Percentiles rank a stretch among this genome's conserved stretches.
Conservation (phyloP, 2,113 vertebrate species). For the Chelonoidis abingdonii region DNA sequence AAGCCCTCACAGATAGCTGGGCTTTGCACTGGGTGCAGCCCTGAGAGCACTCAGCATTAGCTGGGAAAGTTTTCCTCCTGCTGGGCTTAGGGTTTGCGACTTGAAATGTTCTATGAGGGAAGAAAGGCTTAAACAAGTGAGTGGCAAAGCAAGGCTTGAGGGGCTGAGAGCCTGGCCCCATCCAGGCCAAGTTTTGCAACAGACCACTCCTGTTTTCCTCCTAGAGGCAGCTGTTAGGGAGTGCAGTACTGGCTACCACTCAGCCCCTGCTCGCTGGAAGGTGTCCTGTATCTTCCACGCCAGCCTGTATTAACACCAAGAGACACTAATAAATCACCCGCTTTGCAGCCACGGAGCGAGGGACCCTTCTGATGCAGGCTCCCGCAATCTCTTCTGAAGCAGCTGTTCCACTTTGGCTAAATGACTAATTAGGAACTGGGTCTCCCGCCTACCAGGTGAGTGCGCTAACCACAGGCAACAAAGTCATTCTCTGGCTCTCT, state of each 20-base stretch:
- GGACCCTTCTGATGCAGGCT: background rate
- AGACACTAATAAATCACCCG: background rate
- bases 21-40: background rate
- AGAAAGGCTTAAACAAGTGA: background rate
- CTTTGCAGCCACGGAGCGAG: background rate
- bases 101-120: background rate
- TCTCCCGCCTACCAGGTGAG: too few relatives aligned
- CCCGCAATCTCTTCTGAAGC: background rate
- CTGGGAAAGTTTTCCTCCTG: background rate
- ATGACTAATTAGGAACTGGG: too few relatives aligned
- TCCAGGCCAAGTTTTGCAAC: background rate
- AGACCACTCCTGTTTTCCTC: background rate
- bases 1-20: fast-evolving
- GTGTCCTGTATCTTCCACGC: background rate
- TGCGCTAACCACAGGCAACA: too few relatives aligned
- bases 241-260: background rate
- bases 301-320: background rate
- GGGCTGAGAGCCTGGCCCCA: background rate
- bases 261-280: background rate
- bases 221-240: background rate
- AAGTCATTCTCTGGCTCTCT: too few relatives aligned
- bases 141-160: background rate
- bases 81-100: background rate
- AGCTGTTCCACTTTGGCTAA: background rate
- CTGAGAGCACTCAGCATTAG: background rate